Percentiles rank a stretch among this genome's conserved stretches.
These are phyloP conservation scores for Zaprionus ghesquierei DNA, from an alignment of 1,140 invertebrate species.

Conservation along the genomic window DNA sequence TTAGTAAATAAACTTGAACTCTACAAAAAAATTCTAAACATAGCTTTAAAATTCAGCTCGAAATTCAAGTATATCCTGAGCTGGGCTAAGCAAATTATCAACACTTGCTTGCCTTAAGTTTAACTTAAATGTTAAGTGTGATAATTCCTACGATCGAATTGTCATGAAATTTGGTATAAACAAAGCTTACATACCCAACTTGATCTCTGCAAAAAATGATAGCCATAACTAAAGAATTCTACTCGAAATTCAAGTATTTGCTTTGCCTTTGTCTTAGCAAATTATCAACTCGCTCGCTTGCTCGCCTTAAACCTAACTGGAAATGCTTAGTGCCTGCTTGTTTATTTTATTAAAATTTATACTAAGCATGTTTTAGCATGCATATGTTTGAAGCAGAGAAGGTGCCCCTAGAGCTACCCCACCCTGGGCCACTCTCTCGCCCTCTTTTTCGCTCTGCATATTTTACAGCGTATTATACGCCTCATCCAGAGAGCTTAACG, in stretches of 20 bases:
- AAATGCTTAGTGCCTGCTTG: not conserved
- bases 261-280: not conserved
- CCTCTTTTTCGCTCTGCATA: constrained; percentile 16
- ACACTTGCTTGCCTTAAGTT: not conserved
- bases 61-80: not conserved
- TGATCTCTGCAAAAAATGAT: not conserved
- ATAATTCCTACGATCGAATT: too few species aligned
- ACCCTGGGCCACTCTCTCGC: not conserved
- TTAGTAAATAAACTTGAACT: not conserved
- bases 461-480: constrained; percentile 66
- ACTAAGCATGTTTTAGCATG: constrained; percentile 11
- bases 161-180: not conserved
- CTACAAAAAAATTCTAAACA: not conserved
- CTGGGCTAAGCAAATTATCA: not conserved
- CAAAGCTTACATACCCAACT: not conserved
- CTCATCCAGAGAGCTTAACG: constrained; percentile 45
- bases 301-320: not conserved
- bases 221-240: not conserved
- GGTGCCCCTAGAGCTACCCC: not conserved
- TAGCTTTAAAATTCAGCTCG: not conserved
- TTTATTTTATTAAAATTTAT: not conserved
- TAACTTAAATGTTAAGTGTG: too few species aligned
- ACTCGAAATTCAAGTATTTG: not conserved
- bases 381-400: constrained; percentile 22
- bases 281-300: not conserved